Evolutionary conservation across 1,140 invertebrate species (phyloP), one percentile per base, ranked within the genome.

Genomic region (Bombyx mandarina): DNA sequence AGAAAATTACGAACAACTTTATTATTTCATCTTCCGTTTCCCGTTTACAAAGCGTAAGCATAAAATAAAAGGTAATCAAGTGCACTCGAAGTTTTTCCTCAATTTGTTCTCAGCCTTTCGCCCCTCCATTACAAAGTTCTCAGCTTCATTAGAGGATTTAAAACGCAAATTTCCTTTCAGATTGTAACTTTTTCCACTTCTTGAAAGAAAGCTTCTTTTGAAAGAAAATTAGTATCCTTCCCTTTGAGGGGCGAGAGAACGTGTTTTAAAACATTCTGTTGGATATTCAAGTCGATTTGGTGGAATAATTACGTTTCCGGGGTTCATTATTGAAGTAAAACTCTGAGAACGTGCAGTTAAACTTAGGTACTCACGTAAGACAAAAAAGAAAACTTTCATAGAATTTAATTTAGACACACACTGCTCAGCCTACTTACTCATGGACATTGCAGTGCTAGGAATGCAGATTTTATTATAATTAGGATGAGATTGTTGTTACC

Each of bases 141-240:
- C 78, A 74, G 84, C 82, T 87, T 85, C 84, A 85, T 87, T 87
- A 87, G 84, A 87, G 75, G 84, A 82, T 85, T 87, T 87, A 87
- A 87, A 87, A 87, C 84, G 82, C 84, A 87, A 87, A 87, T 87
- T 86, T 82, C 79, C 80, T 82, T 87, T 87, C 81, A 82, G 83
- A 87, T 85, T 87, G 82, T 87, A 87, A 87, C 83, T 87, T 87
- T 87, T 86, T 86, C 76, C 75, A 82, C 76, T 84, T 77, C 78
- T 85, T 79, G 76, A 83, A 83, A 83, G 77, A 73, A 79, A 86
- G 76, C 76, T 83, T 85, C 78, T 82, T 86, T 83, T 71, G 73
- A 77, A 79, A 85, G 80, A 77, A 85, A 87, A 86, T 86, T 85
- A 85, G 82, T 85, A 77, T 83, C 80, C 79, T 82, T 76, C 73